Evolutionary conservation across 2,113 vertebrate genomes (phyloP), one percentile per base, ranked within the genome.

Genomic region (Vombatus ursinus): DNA sequence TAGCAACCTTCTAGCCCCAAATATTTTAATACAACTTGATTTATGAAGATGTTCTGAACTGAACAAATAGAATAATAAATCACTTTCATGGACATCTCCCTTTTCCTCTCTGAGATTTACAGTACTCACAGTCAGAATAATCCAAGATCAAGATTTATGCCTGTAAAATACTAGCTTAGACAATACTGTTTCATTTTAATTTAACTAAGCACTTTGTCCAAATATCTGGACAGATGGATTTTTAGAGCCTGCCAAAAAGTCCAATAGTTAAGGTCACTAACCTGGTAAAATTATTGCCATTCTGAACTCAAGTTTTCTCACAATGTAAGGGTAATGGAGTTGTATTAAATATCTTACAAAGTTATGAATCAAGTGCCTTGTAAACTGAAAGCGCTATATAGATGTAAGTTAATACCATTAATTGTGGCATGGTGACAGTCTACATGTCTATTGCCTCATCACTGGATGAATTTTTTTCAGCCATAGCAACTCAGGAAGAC

Each of bases 161-260:
- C 89, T 49, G 25, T 90, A 90, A 90, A 90, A 90, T 50, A 84
- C 49, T 90, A 90, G 48, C 24, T 90, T 90, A 28, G 48, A 28
- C 48, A 90, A 50, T 28, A 26, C 90, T 90, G 48, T 48, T 90
- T 90, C 90, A 50, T 90, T 90, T 90, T 90, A 90, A 90, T 90
- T 25, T 50, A 90, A 90, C 28, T 50, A 90, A 90, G 90, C 14
- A 48, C 25, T 90, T 31, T 28, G 48, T 50, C 48, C 68, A 90
- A 90, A 48, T 90, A 90, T 84, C 47, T 90, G 24, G 19, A 23
- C 47, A 90, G 49, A 90, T 50, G 48, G 90, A 50, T 90, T 90
- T 90, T 90, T 28, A 31, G 90, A 90, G 14, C 49, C 90, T 84
- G 68, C 2, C 19, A 84, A 84, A 84, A 84, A 44, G 19, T 44